Base-by-base conservation (phyloP, 2,888 invertebrate species). In the Alcis repandata region DNA sequence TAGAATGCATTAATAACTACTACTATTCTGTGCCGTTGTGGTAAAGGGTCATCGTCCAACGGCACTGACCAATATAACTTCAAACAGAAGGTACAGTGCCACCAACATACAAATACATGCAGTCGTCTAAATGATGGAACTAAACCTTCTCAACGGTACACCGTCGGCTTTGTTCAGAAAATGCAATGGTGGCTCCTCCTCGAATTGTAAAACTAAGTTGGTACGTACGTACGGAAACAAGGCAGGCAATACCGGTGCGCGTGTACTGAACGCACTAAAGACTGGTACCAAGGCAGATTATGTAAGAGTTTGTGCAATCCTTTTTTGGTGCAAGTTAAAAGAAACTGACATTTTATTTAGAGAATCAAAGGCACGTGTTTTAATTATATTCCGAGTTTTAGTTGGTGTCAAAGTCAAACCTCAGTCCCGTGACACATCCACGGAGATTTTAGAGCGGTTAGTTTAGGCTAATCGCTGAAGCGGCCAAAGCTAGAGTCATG, bases 241-340 rank as follows among this genome's bases (percentile, higher is more conserved):
- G 49, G 57, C 66, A 48, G 61, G 52, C 64, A 59, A 58, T 27
- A 52, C 60, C n/a, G 40, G 71, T 72, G 63, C 71, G 41, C 38
- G 59, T 54, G 71, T 33, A 72, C 71, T 32, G 66, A 52, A 27
- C 27, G 58, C 63, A 63, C 56, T n/a, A 32, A 27, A 53, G 54
- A 43, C 53, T 54, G 63, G 57, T 57, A 53, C 63, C 36, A 41
- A 9, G 10, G 13, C n/a, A 46, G 56, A 33, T 45, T 56, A 45
- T 0, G 11, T 19, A 33, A 8, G 17, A 56, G 56, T 56, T 54
- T n/a, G 17, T 32, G 13, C 20, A 43, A 43, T 15, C 11, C 15
- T 33, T 40, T n/a, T 33, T 20, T 51, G 49, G 54, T 62, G 13
- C 36, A 49, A 62, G 62, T 22, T 13, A 53, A 15, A 38, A 17